phyloP scores from a whole-genome alignment of 2,888 invertebrate genomes.

The Lordiphosa fenestrarum region DNA sequence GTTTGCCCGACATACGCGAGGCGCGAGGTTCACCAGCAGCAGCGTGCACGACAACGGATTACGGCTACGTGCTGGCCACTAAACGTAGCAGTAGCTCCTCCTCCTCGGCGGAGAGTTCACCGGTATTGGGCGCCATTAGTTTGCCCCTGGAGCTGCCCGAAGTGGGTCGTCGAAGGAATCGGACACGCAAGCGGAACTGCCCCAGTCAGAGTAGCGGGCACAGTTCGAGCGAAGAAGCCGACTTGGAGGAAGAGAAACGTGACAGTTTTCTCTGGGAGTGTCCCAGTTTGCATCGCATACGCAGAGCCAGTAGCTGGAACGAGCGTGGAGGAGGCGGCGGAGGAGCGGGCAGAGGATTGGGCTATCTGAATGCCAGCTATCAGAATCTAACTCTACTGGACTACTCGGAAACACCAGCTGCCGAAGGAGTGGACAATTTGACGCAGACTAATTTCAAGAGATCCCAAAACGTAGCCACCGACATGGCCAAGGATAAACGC shows the following conservation, averaged over 20 bases:
- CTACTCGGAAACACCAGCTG: constrained; percentile 78
- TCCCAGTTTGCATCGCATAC: constrained; percentile 43
- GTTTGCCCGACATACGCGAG: constrained; percentile 79
- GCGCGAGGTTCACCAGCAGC: constrained; percentile 68
- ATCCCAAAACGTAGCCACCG: neutral
- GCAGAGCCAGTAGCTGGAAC: constrained; percentile 75
- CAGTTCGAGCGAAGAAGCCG: constrained; percentile 49
- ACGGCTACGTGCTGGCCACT: constrained; percentile 60
- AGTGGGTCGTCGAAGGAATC: constrained; percentile 56
- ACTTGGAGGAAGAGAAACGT: constrained; percentile 33
- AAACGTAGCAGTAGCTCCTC: constrained; percentile 24
- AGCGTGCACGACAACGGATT: constrained; percentile 21
- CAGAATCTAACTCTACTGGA: constrained; percentile 84
- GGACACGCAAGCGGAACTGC: constrained; percentile 21
- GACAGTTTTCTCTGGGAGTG: constrained; percentile 40
- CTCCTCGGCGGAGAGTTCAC: constrained; percentile 30
- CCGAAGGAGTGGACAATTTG: neutral
- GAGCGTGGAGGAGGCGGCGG: constrained; percentile 39
- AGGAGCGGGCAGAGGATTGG: constrained; percentile 32
- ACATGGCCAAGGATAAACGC: constrained; percentile 51
- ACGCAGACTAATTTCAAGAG: constrained; percentile 11
- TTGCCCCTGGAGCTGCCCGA: constrained; percentile 76
- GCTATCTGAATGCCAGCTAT: constrained; percentile 83
- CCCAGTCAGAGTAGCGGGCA: constrained; percentile 32
- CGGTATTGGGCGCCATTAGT: constrained; percentile 45